Evolutionary conservation across 2,888 invertebrate genomes (phyloP).

Genomic region (Lithosia quadra): DNA sequence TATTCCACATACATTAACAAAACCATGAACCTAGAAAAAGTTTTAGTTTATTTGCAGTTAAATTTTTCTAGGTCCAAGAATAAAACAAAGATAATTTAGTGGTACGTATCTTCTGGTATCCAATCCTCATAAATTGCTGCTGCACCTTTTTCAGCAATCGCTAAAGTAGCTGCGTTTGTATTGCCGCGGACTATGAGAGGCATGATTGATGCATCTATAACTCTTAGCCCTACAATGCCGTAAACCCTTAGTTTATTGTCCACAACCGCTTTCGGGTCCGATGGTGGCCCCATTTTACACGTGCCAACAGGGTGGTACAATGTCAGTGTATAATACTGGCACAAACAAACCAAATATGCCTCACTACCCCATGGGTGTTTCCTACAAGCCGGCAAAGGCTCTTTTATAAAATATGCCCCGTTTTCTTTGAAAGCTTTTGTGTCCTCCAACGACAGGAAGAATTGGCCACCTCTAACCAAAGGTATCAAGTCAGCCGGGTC

Average conservation of each 20-base stretch:
- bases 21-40: no score
- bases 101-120: conserved; percentile 30
- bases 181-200: conserved; percentile 92
- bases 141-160: conserved; percentile 90
- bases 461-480: conserved; percentile 87
- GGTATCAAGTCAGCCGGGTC: conserved; percentile 87
- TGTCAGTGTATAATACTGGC: conserved; percentile 84
- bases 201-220: conserved; percentile 94
- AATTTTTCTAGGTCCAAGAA: no score
- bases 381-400: conserved; percentile 86
- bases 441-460: conserved; percentile 84
- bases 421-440: conserved; percentile 85
- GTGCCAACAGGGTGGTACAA: conserved; percentile 81
- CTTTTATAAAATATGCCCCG: conserved; percentile 85
- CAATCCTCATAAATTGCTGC: conserved; percentile 66
- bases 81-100: neutral
- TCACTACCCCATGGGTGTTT: conserved; percentile 87
- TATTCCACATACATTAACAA: no score
- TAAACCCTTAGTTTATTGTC: conserved; percentile 89
- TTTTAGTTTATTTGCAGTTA: no score
- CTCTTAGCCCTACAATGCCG: conserved; percentile 87
- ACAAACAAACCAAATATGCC: conserved; percentile 88
- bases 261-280: conserved; percentile 88
- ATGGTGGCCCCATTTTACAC: conserved; percentile 84
- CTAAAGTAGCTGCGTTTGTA: conserved; percentile 92